Percentiles rank a stretch among this genome's conserved stretches.
Conservation (phyloP, 1,140 invertebrate genomes). For the Aphaenogaster ashmeadi region DNA sequence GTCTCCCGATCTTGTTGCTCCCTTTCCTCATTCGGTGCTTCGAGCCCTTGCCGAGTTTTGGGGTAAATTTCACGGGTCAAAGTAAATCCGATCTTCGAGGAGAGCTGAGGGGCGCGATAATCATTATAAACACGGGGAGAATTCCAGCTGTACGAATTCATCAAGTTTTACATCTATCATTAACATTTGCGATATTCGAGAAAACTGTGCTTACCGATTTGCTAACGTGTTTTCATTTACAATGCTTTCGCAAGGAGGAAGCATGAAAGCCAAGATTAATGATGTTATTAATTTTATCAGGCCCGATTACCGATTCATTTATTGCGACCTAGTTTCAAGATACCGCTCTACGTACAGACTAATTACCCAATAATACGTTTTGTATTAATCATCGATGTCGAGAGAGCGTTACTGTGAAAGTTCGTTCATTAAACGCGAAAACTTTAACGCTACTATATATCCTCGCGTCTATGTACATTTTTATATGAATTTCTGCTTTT, state of each 20-base stretch:
- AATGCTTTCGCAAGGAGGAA: slow-evolving; percentile 8
- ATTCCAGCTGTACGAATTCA: slow-evolving; percentile 31
- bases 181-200: slow-evolving; percentile 25
- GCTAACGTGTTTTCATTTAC: slow-evolving; percentile 20
- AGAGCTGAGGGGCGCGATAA: slow-evolving; percentile 11
- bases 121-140: slow-evolving; percentile 39
- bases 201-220: slow-evolving; percentile 21
- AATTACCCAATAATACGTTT: slow-evolving; percentile 50
- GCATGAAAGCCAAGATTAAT: slow-evolving; percentile 21
- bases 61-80: slow-evolving; percentile 70
- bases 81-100: slow-evolving; percentile 66
- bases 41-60: slow-evolving; percentile 53
- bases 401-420: slow-evolving; percentile 28
- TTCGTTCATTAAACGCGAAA: slow-evolving; percentile 7
- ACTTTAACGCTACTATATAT: background rate
- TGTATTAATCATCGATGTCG: slow-evolving; percentile 51
- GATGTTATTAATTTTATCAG: slow-evolving; percentile 62
- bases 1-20: slow-evolving; percentile 46
- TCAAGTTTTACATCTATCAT: slow-evolving; percentile 55
- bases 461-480: background rate
- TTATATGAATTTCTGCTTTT: slow-evolving; percentile 25
- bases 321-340: slow-evolving; percentile 62
- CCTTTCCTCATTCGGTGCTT: slow-evolving; percentile 19
- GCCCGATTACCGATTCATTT: slow-evolving; percentile 49
- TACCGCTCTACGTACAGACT: slow-evolving; percentile 8